Evolutionary conservation across 2,113 vertebrate genomes (phyloP), one percentile per base, ranked within the genome.

Genomic region (Nymphicus hollandicus): DNA sequence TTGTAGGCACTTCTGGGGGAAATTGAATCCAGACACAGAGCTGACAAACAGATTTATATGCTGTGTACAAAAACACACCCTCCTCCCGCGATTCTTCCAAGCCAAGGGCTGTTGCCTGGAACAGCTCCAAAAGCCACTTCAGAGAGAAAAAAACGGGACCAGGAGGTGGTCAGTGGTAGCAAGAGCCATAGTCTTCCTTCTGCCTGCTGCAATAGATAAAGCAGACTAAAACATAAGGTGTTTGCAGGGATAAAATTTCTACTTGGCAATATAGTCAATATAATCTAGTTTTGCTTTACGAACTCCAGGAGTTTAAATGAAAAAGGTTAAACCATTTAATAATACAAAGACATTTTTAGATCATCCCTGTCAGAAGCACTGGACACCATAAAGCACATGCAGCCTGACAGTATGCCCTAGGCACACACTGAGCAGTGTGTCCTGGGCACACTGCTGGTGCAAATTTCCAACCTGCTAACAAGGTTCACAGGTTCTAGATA

Each of bases 121-220:
- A 28, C 50, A 79, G 44, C 49, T 85, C 84, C 94, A 82, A 69
- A 76, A 88, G 17, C 9, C 10, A 28, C 86, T 71, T 13, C 5
- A 3, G n/a, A 64, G 16, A 55, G 33, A 25, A 33, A 64, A 64
- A 81, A n/a, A 8, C 1, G n/a, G 37, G 65, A 33, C 5, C 1
- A 3, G 35, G 61, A 71, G 27, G 20, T n/a, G 47, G 27, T 56
- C 60, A 74, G 29, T 1, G 4, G 37, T 5, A 12, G 60, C 33
- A 81, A 52, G 25, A 81, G 56, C 50, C n/a, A 20, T 9, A 52
- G 77, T 28, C 24, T 56, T 65, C 56, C 44, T 91, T 47, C 63
- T 56, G n/a, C 50, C 58, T 25, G 10, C 1, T 1, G 70, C 1
- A 0, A 35, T 28, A 68, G 46, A 39, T 13, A 47, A 61, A 0